phyloP scores from a whole-genome alignment of 2,888 invertebrate species.

The Cordilura impudica region DNA sequence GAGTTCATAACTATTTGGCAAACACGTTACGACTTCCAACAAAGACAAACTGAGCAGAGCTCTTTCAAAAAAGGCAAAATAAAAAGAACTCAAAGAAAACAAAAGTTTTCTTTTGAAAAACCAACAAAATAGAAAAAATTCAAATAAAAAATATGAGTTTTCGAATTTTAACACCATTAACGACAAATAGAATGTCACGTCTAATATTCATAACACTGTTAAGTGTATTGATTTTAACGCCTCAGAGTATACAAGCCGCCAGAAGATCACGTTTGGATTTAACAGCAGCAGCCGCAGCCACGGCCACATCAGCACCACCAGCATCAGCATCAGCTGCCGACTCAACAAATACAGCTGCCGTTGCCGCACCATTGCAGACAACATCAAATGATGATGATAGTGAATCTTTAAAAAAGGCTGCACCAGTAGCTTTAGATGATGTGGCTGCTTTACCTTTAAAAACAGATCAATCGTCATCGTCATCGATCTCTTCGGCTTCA shows the following conservation, averaged over 20 bases:
- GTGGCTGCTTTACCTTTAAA: constrained; percentile 72
- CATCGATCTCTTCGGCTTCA: constrained; percentile 59
- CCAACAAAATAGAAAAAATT: not conserved
- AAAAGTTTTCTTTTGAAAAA: constrained; percentile 27
- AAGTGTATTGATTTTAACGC: constrained; percentile 54
- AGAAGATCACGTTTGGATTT: constrained; percentile 74
- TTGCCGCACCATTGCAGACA: constrained; percentile 44
- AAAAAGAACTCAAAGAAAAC: constrained; percentile 21
- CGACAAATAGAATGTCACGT: constrained; percentile 50
- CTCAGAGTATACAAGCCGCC: constrained; percentile 67
- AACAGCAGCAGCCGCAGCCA: constrained; percentile 63
- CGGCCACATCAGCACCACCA: constrained; percentile 63
- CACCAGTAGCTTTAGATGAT: constrained; percentile 58
- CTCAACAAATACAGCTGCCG: not conserved
- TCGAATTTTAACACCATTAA: constrained; percentile 49
- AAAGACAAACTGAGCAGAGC: not conserved
- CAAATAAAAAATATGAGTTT: constrained; percentile 47
- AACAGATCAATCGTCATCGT: constrained; percentile 54
- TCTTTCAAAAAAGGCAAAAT: not conserved
- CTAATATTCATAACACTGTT: constrained; percentile 41
- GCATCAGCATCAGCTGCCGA: constrained; percentile 32
- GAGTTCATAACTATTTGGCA: constrained; percentile 23
- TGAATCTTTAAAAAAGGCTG: constrained; percentile 10
- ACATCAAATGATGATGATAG: not conserved
- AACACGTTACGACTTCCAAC: constrained; percentile 1